These are phyloP conservation scores for Scatophagus argus DNA, from an alignment of 2,113 vertebrate species.

Conservation along the genomic window DNA sequence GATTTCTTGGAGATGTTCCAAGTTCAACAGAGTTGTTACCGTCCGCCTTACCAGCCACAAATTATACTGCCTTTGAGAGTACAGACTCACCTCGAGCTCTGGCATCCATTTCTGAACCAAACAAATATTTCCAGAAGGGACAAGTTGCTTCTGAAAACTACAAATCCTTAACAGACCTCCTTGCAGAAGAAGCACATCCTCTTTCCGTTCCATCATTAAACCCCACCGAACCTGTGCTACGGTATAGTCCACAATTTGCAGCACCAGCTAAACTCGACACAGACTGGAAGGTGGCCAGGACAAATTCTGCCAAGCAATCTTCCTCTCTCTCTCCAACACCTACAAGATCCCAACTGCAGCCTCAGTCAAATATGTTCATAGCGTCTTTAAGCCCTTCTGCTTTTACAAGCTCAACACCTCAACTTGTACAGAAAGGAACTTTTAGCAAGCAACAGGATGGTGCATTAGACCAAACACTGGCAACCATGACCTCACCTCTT, in stretches of 20 bases:
- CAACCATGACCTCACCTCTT: constrained; percentile 34
- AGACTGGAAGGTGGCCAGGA: constrained; percentile 44
- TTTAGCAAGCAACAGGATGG: constrained; percentile 17
- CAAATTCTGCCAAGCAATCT: constrained; percentile 41
- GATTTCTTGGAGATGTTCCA: constrained; percentile 65
- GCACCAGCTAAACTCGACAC: constrained; percentile 43
- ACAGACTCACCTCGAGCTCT: constrained; percentile 54
- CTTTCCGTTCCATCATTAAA: constrained; percentile 46
- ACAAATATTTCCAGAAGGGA: constrained; percentile 14
- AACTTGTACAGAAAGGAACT: constrained; percentile 25
- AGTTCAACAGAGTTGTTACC: constrained; percentile 70
- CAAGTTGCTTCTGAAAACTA: constrained; percentile 38
- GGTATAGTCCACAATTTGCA: constrained; percentile 23
- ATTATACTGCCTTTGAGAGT: constrained; percentile 71
- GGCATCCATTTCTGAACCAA: constrained; percentile 51
- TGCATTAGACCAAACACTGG: constrained; percentile 17
- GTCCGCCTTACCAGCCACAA: constrained; percentile 81
- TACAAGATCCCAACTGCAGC: constrained; percentile 31
- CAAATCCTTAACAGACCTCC: constrained; percentile 32
- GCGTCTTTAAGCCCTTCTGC: constrained; percentile 34
- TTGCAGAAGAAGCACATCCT: constrained; percentile 33
- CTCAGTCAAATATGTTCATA: constrained; percentile 42
- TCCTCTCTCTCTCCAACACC: constrained; percentile 21
- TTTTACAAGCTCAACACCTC: constrained; percentile 30
- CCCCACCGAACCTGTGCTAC: constrained; percentile 30